A percentile compares a stretch with the other conserved stretches of the same genome.
Evolutionary conservation across 2,797 vertebrate genomes (phyloP).

Genomic region (Hydrocynus forskahlii): DNA sequence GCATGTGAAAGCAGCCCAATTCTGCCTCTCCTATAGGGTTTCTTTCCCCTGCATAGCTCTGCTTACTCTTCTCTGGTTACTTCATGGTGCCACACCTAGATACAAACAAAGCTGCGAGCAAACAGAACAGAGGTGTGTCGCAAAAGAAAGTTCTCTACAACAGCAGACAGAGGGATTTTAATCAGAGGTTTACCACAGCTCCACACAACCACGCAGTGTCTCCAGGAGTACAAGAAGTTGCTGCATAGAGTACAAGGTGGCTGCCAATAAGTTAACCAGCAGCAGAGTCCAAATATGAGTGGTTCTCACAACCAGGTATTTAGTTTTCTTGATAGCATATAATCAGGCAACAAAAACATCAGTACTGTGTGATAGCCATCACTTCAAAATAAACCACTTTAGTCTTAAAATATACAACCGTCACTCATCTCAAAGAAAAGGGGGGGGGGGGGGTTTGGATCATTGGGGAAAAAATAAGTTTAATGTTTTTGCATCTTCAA

Average conservation of each 20-base stretch:
- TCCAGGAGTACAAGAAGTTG: constrained; percentile 63
- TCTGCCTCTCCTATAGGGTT: background rate
- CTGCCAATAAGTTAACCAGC: constrained; percentile 66
- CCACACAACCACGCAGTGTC: constrained; percentile 66
- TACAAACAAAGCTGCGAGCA: background rate
- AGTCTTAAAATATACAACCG: constrained; percentile 56
- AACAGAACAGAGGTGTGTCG: background rate
- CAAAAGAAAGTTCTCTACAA: constrained; percentile 37
- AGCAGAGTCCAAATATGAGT: constrained; percentile 64
- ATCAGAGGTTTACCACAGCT: constrained; percentile 68
- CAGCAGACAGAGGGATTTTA: constrained; percentile 62
- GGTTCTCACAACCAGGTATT: constrained; percentile 59
- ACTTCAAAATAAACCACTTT: constrained; percentile 63
- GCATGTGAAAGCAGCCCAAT: background rate
- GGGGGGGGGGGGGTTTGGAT: constrained; percentile 11
- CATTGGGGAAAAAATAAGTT: constrained; percentile 66
- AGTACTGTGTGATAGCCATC: constrained; percentile 51
- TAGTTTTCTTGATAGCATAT: constrained; percentile 54
- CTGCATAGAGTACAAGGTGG: constrained; percentile 73
- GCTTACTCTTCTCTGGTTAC: background rate
- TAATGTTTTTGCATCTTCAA: constrained; percentile 61
- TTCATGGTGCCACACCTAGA: background rate
- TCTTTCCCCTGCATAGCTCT: background rate
- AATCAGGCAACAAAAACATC: constrained; percentile 55
- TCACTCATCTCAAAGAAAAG: constrained; percentile 54